Conservation (phyloP, 1,140 invertebrate genomes). For the Homarus americanus region DNA sequence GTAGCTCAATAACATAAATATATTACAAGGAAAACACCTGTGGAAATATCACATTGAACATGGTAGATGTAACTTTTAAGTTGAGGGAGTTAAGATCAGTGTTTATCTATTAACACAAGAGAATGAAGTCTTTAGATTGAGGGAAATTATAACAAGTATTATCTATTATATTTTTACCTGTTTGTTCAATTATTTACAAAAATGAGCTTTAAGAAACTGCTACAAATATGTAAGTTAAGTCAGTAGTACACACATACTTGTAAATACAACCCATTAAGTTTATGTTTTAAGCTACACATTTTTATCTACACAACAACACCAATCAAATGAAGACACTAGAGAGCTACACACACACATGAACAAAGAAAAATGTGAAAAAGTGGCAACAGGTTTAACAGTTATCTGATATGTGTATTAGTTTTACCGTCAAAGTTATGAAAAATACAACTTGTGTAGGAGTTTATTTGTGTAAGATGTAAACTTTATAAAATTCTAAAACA, state of each 20-base stretch:
- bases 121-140: not conserved
- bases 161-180: not conserved
- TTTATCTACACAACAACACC: constrained; percentile 67
- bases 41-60: constrained; percentile 17
- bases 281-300: constrained; percentile 66
- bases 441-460: not conserved
- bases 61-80: not conserved
- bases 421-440: not conserved
- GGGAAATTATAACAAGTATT: constrained; percentile 9
- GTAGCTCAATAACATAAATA: not conserved
- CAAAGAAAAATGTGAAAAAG: constrained; percentile 4
- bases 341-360: constrained; percentile 29
- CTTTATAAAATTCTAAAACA: not conserved
- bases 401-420: not conserved
- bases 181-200: not conserved
- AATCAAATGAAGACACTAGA: constrained; percentile 31
- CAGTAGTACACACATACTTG: constrained; percentile 53
- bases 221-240: constrained; percentile 1
- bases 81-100: no score
- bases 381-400: constrained; percentile 28
- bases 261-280: constrained; percentile 66
- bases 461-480: not conserved
- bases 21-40: not conserved
- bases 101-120: not conserved
- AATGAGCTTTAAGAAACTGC: not conserved